phyloP scores from a whole-genome alignment of 2,113 vertebrate genomes.

The Stegastes partitus region DNA sequence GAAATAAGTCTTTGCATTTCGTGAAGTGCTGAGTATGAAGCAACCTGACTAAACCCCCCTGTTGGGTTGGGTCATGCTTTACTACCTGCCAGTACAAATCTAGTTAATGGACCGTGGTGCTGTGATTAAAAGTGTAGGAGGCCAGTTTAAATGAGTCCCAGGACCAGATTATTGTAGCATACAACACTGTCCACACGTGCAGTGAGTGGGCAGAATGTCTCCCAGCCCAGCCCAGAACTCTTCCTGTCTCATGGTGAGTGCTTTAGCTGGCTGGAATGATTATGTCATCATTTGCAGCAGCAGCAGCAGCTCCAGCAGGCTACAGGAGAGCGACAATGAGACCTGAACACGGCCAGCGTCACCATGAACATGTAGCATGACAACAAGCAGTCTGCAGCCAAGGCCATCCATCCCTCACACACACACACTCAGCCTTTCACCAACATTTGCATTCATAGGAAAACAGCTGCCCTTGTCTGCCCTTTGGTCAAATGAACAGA shows the following conservation, averaged over 20 bases:
- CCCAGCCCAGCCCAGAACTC: background rate
- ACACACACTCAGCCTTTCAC: background rate
- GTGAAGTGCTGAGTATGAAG: too few relatives aligned
- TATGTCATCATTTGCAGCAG: conserved; percentile 53
- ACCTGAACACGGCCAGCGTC: background rate
- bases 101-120: too few relatives aligned
- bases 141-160: too few relatives aligned
- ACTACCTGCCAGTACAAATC: too few relatives aligned
- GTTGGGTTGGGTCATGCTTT: too few relatives aligned
- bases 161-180: background rate
- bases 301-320: background rate
- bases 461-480: conserved; percentile 38
- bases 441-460: background rate
- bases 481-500: conserved; percentile 43
- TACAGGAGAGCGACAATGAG: background rate
- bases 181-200: background rate
- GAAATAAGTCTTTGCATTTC: too few relatives aligned
- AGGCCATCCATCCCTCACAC: background rate
- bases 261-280: conserved; percentile 23
- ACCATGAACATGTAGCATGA: conserved; percentile 33
- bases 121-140: too few relatives aligned
- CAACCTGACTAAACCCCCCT: too few relatives aligned
- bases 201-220: too few relatives aligned
- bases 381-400: conserved; percentile 34
- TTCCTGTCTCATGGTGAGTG: background rate